phyloP scores from a whole-genome alignment of 2,797 vertebrate species.

The Silurus lanzhouensis region DNA sequence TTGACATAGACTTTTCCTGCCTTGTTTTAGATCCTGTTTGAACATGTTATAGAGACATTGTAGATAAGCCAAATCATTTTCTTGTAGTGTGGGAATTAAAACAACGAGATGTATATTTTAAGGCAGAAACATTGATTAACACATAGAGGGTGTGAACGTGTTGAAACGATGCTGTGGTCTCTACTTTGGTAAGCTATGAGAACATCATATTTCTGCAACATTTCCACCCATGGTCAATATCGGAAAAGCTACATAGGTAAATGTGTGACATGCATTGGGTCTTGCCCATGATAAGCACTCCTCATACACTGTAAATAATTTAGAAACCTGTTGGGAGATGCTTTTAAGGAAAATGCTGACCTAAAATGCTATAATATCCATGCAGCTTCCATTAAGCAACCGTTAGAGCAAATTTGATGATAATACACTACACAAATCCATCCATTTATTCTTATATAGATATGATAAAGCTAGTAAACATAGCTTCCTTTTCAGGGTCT shows the following conservation, averaged over 20 bases:
- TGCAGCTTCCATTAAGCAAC: conserved; percentile 76
- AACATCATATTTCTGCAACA: neutral
- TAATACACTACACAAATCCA: neutral
- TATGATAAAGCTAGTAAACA: neutral
- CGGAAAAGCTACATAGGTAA: neutral
- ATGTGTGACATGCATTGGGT: neutral
- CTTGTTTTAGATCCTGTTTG: conserved; percentile 38
- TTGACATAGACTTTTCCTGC: neutral
- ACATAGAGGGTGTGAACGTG: neutral
- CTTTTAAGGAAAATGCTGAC: conserved; percentile 50
- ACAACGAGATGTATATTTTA: neutral
- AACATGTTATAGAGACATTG: conserved; percentile 26
- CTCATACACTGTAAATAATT: conserved; percentile 11
- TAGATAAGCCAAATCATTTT: neutral
- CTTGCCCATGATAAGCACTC: neutral
- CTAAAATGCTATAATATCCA: conserved; percentile 66
- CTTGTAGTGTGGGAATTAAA: conserved; percentile 1
- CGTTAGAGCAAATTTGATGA: conserved; percentile 78
- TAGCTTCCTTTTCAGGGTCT: neutral
- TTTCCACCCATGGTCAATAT: neutral
- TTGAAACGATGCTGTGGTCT: conserved; percentile 1
- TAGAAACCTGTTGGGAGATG: neutral
- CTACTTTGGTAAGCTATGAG: neutral
- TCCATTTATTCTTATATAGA: neutral
- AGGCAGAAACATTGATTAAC: neutral